Percentiles rank a stretch among this genome's conserved stretches.
Evolutionary conservation across 1,140 invertebrate genomes (phyloP).

Genomic region (Cherax quadricarinatus): DNA sequence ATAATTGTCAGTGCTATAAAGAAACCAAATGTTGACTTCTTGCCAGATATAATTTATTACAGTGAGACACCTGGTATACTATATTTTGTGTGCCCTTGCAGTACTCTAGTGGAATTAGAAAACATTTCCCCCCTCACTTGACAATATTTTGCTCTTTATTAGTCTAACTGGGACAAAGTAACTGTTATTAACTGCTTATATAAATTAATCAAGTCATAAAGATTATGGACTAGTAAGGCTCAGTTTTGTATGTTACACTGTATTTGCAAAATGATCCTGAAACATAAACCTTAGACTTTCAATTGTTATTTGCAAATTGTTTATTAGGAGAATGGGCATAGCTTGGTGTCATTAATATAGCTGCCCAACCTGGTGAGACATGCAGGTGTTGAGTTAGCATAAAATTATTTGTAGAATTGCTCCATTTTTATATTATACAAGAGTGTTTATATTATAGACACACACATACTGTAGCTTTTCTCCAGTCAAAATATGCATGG

Average conservation of each 20-base stretch:
- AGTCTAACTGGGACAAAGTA: neutral
- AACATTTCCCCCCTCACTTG: neutral
- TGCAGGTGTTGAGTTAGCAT: slow-evolving; percentile 26
- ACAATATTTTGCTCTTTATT: neutral
- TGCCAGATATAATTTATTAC: neutral
- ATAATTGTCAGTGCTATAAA: neutral
- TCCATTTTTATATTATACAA: neutral
- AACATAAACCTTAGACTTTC: slow-evolving; percentile 8
- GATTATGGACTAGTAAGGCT: slow-evolving; percentile 16
- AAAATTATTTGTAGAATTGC: neutral
- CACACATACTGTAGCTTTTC: neutral
- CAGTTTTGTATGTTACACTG: slow-evolving; percentile 33
- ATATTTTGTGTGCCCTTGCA: neutral
- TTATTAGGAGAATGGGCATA: neutral
- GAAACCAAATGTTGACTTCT: neutral
- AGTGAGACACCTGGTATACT: neutral
- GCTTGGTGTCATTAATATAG: slow-evolving; percentile 32
- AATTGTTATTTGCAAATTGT: slow-evolving; percentile 1
- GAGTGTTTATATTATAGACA: neutral
- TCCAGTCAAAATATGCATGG: neutral
- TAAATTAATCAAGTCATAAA: neutral
- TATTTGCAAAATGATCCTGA: slow-evolving; percentile 14
- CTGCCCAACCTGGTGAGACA: slow-evolving; percentile 6
- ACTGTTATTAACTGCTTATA: neutral
- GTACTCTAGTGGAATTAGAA: neutral